These are phyloP conservation scores for Origma solitaria DNA, from an alignment of 2,113 vertebrate genomes.

Conservation along the genomic window DNA sequence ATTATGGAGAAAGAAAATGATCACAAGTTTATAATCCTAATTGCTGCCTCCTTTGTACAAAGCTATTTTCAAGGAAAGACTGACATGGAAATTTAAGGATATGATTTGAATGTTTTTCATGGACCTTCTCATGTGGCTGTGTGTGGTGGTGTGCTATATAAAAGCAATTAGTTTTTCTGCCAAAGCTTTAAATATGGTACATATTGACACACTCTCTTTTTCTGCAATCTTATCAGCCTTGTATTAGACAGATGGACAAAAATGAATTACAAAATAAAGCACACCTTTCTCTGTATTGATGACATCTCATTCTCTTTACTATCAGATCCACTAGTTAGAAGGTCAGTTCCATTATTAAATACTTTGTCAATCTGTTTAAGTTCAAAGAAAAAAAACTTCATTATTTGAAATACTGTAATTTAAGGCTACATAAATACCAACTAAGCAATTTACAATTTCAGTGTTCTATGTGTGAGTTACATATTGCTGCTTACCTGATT, in stretches of 20 bases:
- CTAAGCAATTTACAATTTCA: not conserved
- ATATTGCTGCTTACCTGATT: constrained; percentile 76
- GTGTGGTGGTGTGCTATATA: not conserved
- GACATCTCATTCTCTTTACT: constrained; percentile 83
- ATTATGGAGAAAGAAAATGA: not conserved
- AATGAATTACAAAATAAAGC: not conserved
- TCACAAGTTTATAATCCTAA: not conserved
- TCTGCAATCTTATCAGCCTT: not conserved
- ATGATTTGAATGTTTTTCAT: not conserved
- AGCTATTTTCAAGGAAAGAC: not conserved
- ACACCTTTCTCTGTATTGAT: constrained; percentile 81
- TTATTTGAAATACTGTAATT: not conserved
- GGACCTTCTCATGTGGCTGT: not conserved
- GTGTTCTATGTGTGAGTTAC: not conserved
- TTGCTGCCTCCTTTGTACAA: not conserved
- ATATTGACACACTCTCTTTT: not conserved
- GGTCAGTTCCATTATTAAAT: constrained; percentile 78
- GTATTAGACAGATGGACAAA: not conserved
- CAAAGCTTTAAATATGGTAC: not conserved
- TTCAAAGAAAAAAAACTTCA: not conserved
- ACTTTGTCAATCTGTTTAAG: constrained; percentile 85
- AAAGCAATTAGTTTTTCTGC: not conserved
- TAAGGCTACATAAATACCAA: not conserved
- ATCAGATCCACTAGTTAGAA: constrained; percentile 75
- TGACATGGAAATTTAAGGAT: not conserved